phyloP scores from a whole-genome alignment of 53 echinoderm and acorn worm genomes.

The Astropecten irregularis region DNA sequence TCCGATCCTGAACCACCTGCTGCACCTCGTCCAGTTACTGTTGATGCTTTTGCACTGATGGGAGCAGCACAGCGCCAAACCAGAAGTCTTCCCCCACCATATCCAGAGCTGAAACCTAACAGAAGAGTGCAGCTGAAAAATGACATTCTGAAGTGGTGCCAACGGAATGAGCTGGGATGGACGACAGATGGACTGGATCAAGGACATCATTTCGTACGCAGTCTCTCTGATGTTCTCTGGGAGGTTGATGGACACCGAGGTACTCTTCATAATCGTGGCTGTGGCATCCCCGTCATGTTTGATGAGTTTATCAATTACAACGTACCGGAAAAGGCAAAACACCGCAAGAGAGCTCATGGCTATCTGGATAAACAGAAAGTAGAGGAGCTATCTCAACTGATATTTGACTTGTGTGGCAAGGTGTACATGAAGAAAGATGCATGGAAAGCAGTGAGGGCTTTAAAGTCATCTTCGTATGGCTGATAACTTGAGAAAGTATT shows the following conservation, averaged over 20 bases:
- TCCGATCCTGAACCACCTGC: too few species aligned
- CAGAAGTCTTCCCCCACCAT: too few species aligned
- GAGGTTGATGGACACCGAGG: slow-evolving; percentile 49
- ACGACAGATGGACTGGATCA: slow-evolving; percentile 20
- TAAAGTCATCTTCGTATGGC: too few species aligned
- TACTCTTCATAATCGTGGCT: slow-evolving; percentile 17
- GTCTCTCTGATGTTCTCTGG: slow-evolving; percentile 41
- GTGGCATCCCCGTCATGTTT: slow-evolving; percentile 52
- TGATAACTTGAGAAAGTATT: too few species aligned
- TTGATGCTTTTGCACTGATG: too few species aligned
- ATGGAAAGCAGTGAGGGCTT: too few species aligned
- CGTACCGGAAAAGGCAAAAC: slow-evolving; percentile 42
- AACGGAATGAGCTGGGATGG: slow-evolving; percentile 59
- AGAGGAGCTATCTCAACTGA: too few species aligned
- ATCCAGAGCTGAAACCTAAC: too few species aligned
- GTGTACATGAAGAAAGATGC: too few species aligned
- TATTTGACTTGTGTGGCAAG: too few species aligned
- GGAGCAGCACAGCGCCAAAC: too few species aligned
- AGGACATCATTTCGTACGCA: slow-evolving; percentile 50
- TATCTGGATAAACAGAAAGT: slow-evolving; percentile 57
- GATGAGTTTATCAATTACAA: slow-evolving; percentile 46
- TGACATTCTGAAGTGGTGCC: slow-evolving; percentile 43
- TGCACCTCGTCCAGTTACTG: too few species aligned
- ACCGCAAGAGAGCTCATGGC: neutral
- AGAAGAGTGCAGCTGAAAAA: slow-evolving; percentile 43